Percentiles rank a stretch among this genome's conserved stretches.
These are phyloP conservation scores for Hyalella azteca DNA, from an alignment of 2,888 invertebrate species.

Conservation along the genomic window DNA sequence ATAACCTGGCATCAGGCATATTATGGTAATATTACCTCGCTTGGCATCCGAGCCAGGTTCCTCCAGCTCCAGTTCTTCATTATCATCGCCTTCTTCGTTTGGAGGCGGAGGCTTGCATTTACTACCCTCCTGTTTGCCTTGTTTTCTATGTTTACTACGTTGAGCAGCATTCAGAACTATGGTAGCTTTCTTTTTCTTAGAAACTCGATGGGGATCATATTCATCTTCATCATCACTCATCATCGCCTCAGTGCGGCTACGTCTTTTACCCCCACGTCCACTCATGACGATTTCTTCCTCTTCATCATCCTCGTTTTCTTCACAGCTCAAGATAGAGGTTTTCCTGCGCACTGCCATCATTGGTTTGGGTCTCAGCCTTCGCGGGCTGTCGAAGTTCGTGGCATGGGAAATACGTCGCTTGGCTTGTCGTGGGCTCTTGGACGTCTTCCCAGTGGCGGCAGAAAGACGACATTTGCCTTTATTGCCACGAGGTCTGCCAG, in stretches of 20 bases:
- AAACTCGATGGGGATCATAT: not conserved
- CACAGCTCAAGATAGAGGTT: not conserved
- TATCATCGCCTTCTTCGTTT: too few species aligned
- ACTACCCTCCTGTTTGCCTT: too few species aligned
- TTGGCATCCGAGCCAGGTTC: too few species aligned
- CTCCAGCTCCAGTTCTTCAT: too few species aligned
- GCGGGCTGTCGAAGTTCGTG: not conserved
- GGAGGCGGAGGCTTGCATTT: too few species aligned
- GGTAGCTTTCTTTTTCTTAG: not conserved
- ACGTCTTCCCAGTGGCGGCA: not conserved
- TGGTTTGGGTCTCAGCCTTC: not conserved
- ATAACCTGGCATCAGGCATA: too few species aligned
- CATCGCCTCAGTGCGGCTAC: not conserved
- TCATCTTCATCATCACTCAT: constrained; percentile 18
- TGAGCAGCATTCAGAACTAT: too few species aligned
- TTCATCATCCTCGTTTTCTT: not conserved
- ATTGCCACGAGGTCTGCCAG: not conserved
- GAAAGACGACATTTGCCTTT: constrained; percentile 8
- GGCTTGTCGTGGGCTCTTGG: not conserved
- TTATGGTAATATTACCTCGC: too few species aligned
- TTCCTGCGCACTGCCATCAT: not conserved
- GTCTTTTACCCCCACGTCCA: not conserved
- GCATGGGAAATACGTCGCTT: not conserved
- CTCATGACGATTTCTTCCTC: not conserved
- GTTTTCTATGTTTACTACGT: too few species aligned